phyloP scores from a whole-genome alignment of 2,797 vertebrate species.

The Myoxocephalus aenaeus region DNA sequence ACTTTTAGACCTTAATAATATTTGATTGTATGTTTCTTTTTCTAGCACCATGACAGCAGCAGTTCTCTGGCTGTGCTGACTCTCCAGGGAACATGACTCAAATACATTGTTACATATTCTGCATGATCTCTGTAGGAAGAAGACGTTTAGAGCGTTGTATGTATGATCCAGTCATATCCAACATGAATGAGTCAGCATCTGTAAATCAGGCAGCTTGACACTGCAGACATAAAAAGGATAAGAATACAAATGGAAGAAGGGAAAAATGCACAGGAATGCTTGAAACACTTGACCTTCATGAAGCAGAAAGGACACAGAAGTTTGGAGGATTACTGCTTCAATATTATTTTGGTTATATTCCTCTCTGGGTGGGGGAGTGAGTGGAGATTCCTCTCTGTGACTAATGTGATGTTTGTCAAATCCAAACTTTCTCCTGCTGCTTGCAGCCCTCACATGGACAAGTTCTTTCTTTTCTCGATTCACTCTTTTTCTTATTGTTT shows the following conservation, averaged over 20 bases:
- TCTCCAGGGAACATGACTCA: neutral
- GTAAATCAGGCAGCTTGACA: neutral
- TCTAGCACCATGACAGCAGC: neutral
- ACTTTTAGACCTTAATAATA: neutral
- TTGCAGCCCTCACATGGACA: constrained; percentile 37
- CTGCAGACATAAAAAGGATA: constrained; percentile 25
- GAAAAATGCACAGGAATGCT: constrained; percentile 40
- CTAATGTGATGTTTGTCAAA: constrained; percentile 78
- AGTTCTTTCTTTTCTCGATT: constrained; percentile 52
- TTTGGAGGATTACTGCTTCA: constrained; percentile 72
- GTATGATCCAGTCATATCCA: neutral
- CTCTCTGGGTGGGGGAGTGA: constrained; percentile 56
- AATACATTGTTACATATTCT: neutral
- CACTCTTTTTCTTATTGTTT: constrained; percentile 75
- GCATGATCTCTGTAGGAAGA: neutral
- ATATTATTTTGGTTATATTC: constrained; percentile 71
- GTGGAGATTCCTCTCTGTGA: constrained; percentile 71
- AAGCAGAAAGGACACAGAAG: constrained; percentile 72
- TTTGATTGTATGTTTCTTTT: neutral
- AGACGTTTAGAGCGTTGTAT: neutral
- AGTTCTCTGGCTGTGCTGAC: neutral
- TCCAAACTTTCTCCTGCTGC: constrained; percentile 72
- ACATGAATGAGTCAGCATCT: constrained; percentile 9
- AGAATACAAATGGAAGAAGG: constrained; percentile 17
- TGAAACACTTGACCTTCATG: constrained; percentile 69